Percentiles rank a stretch among this genome's conserved stretches.
phyloP scores from a whole-genome alignment of 2,113 vertebrate genomes.

The Anthoscopus minutus region DNA sequence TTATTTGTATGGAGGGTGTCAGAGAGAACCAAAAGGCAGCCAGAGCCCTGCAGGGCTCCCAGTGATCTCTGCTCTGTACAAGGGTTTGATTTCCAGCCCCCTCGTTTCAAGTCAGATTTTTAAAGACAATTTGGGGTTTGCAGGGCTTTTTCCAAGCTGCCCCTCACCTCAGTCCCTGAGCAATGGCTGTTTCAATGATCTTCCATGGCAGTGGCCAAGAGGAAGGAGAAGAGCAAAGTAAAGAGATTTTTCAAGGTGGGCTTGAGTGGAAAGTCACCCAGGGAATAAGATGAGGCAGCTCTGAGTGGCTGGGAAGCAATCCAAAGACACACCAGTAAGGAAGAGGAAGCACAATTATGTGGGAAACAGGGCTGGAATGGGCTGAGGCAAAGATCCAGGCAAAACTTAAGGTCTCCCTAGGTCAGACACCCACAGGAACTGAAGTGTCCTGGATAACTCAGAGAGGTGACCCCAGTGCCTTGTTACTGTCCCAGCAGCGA shows the following conservation, averaged over 20 bases:
- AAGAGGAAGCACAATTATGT: conserved; percentile 13
- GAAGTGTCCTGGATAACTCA: background rate
- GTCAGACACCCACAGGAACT: background rate
- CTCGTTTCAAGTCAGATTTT: background rate
- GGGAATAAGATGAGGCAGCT: background rate
- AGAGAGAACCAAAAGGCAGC: background rate
- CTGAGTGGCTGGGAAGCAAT: background rate
- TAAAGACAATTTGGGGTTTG: background rate
- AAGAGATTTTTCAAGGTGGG: background rate
- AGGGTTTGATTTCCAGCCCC: background rate
- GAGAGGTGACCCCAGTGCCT: background rate
- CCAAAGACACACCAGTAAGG: conserved; percentile 15
- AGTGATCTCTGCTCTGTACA: background rate
- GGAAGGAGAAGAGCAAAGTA: background rate
- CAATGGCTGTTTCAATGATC: background rate
- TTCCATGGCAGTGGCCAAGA: background rate
- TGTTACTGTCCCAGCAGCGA: background rate
- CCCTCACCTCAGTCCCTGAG: background rate
- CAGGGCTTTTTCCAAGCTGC: background rate
- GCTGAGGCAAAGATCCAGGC: background rate
- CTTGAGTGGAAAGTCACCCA: background rate
- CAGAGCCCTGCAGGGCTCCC: background rate
- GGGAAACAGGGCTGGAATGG: conserved; percentile 19
- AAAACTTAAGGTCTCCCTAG: background rate
- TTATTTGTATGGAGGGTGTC: background rate